Conservation (phyloP, 2,888 invertebrate genomes). For the Julus scanicus region DNA sequence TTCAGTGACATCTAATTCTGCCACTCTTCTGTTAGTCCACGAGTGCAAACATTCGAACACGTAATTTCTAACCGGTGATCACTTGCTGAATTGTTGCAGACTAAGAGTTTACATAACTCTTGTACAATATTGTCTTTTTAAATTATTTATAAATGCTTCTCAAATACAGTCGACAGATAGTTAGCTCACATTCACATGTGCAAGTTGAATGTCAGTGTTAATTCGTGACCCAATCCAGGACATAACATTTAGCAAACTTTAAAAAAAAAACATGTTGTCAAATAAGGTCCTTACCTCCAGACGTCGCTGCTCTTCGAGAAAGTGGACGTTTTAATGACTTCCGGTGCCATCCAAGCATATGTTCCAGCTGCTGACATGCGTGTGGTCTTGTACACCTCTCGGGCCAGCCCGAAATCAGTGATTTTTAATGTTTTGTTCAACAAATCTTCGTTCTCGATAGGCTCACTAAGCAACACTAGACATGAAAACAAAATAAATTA, state of each 20-base stretch:
- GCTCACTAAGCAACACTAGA: conserved; percentile 83
- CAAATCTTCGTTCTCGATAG: conserved; percentile 75
- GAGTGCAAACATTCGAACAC: not conserved
- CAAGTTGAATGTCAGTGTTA: not conserved
- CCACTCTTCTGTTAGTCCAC: not conserved
- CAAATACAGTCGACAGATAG: not conserved
- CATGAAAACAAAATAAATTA: conserved; percentile 22
- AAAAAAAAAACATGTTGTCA: not conserved
- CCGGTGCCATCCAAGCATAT: conserved; percentile 99
- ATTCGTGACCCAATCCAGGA: not conserved
- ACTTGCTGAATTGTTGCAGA: not conserved
- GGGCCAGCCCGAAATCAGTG: conserved; percentile 95
- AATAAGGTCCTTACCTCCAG: conserved; percentile 77
- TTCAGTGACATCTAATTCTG: not conserved
- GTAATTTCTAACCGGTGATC: not conserved
- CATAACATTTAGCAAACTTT: no score
- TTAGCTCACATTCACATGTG: not conserved
- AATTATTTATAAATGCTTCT: not conserved
- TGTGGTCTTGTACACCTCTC: conserved; percentile 95
- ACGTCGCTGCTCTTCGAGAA: conserved; percentile 96
- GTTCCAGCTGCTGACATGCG: conserved; percentile 98
- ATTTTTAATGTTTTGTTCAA: conserved; percentile 94
- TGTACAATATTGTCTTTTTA: not conserved
- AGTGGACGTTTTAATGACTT: conserved; percentile 89
- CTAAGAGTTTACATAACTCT: not conserved